phyloP scores from a whole-genome alignment of 2,797 vertebrate genomes.

The Nannoperca australis region DNA sequence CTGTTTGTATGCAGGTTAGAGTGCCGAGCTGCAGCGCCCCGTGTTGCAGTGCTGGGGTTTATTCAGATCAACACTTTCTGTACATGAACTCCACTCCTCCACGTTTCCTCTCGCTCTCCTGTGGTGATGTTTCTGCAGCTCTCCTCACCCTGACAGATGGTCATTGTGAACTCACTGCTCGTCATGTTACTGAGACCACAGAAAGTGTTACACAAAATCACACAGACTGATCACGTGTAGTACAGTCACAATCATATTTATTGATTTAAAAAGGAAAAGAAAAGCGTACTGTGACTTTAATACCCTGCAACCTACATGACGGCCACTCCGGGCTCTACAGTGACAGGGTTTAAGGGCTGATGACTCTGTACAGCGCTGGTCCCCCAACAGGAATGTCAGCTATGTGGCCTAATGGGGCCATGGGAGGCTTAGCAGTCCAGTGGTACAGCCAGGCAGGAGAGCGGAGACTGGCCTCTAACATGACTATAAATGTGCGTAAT shows the following conservation, averaged over 20 bases:
- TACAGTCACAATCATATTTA: background rate
- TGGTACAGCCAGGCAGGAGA: slow-evolving; percentile 56
- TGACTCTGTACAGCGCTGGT: slow-evolving; percentile 71
- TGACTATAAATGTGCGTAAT: slow-evolving; percentile 35
- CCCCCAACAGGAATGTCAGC: slow-evolving; percentile 76
- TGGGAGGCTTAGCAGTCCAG: slow-evolving; percentile 69
- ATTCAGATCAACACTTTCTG: background rate
- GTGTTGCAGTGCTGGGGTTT: too few relatives aligned
- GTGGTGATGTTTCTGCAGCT: background rate
- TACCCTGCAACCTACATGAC: slow-evolving; percentile 2
- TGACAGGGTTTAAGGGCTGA: slow-evolving; percentile 65
- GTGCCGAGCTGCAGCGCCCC: too few relatives aligned
- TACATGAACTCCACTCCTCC: background rate
- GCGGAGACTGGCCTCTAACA: slow-evolving; percentile 34
- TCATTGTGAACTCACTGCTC: background rate
- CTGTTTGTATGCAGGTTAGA: background rate
- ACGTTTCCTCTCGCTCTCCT: background rate
- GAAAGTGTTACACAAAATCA: too few relatives aligned
- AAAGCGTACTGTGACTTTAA: slow-evolving; percentile 8
- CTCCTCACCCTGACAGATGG: background rate
- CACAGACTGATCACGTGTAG: slow-evolving; percentile 1
- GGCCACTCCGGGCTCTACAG: slow-evolving; percentile 32
- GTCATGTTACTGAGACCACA: too few relatives aligned
- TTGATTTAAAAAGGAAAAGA: background rate
- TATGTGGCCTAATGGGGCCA: slow-evolving; percentile 79